phyloP scores from a whole-genome alignment of 2,113 vertebrate genomes.

The Cygnus atratus region DNA sequence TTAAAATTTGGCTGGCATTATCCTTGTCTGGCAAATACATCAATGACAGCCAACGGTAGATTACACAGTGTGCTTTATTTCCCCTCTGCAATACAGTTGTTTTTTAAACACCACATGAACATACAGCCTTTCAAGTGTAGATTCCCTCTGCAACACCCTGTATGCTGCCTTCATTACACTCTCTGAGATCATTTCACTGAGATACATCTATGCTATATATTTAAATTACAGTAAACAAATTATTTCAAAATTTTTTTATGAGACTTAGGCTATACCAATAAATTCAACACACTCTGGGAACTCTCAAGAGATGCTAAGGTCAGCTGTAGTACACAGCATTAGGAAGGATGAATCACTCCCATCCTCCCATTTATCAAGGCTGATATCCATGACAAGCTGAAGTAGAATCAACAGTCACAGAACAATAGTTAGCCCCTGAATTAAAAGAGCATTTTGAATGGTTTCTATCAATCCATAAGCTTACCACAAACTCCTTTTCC shows the following conservation, averaged over 20 bases:
- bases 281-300: constrained; percentile 41
- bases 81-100: neutral
- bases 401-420: neutral
- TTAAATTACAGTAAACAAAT: neutral
- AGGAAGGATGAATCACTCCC: constrained; percentile 47
- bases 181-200: neutral
- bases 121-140: neutral
- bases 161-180: neutral
- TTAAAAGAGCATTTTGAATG: neutral
- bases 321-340: constrained; percentile 17
- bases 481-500: neutral
- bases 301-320: constrained; percentile 54
- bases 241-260: constrained; percentile 10
- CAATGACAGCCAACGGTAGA: neutral
- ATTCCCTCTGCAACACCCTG: neutral
- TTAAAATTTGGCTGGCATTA: neutral
- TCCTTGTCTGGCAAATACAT: neutral
- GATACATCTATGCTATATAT: neutral
- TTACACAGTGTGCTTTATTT: neutral
- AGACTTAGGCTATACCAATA: constrained; percentile 3
- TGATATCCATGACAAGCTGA: constrained; percentile 8
- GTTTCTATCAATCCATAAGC: neutral
- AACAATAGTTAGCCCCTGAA: neutral
- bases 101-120: neutral
- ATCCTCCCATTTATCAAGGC: constrained; percentile 27